A percentile compares a stretch with the other conserved stretches of the same genome.
Conservation (phyloP, 2,113 vertebrate genomes). For the Eulacestoma nigropectus region DNA sequence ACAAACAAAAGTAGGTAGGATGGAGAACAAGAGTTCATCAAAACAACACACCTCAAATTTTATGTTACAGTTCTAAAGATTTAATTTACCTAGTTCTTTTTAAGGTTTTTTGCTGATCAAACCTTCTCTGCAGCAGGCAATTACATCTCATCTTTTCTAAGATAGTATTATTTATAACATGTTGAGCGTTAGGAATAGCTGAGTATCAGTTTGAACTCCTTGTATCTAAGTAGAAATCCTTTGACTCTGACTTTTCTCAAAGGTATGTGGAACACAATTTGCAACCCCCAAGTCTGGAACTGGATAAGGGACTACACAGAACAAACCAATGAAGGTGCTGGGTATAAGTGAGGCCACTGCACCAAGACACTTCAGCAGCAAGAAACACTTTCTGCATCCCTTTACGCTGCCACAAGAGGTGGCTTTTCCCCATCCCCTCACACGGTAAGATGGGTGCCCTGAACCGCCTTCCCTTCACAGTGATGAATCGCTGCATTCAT, state of each 20-base stretch:
- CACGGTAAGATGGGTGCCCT: not conserved
- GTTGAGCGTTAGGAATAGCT: not conserved
- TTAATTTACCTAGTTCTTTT: not conserved
- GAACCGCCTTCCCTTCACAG: not conserved
- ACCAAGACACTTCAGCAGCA: not conserved
- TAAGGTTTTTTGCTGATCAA: not conserved
- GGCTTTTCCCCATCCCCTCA: not conserved
- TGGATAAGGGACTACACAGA: not conserved
- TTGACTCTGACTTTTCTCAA: not conserved
- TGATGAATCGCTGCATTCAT: slow-evolving; percentile 14
- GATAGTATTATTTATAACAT: not conserved
- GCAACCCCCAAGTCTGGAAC: not conserved
- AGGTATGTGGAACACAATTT: not conserved
- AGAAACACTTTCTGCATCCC: not conserved
- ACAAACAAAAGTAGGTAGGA: not conserved
- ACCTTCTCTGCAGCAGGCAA: not conserved
- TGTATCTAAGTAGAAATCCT: not conserved
- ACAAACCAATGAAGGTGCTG: not conserved
- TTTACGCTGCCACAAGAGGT: not conserved
- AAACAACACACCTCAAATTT: not conserved
- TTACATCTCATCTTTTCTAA: not conserved
- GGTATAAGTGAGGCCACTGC: not conserved
- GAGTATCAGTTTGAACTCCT: not conserved
- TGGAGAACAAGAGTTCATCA: not conserved
- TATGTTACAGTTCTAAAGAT: not conserved